A percentile compares a stretch with the other conserved stretches of the same genome.
Evolutionary conservation across 2,113 vertebrate genomes (phyloP).

Genomic region (cattle (Bos taurus)): ARS-UCD2.0 NC_037348.1:1947501-1948000

Average conservation of each 20-base stretch:
- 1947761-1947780: not conserved
- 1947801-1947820: constrained; percentile 15
- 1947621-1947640: not conserved
- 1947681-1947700: not conserved
- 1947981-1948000: not conserved
- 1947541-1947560: not conserved
- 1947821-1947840: constrained; percentile 23
- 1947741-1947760: not conserved
- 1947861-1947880: constrained; percentile 24
- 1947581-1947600: not conserved
- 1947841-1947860: not conserved
- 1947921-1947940: not conserved
- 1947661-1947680: not conserved
- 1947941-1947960: not conserved
- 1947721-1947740: not conserved
- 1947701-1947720: not conserved
- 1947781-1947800: not conserved
- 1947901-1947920: not conserved
- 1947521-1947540: not conserved
- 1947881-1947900: not conserved
- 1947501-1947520: not conserved
- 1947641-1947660: not conserved
- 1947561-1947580: not conserved
- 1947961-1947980: not conserved
- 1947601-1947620: not conserved